These are phyloP conservation scores for Poecile atricapillus DNA, from an alignment of 2,113 vertebrate genomes.

Conservation along the genomic window DNA sequence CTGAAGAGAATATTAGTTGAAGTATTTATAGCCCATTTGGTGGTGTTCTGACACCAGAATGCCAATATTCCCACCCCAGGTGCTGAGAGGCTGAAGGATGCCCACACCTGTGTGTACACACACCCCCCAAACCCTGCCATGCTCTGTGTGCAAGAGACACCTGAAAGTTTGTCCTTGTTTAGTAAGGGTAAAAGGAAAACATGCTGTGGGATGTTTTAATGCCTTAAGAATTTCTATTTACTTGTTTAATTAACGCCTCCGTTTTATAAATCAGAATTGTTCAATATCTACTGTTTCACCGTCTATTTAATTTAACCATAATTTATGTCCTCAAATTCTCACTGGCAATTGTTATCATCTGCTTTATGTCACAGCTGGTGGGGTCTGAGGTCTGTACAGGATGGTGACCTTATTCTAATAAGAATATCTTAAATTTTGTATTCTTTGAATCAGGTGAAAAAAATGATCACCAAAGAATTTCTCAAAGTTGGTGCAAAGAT, in stretches of 20 bases:
- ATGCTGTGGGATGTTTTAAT: neutral
- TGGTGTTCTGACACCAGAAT: neutral
- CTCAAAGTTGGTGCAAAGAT: neutral
- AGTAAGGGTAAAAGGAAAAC: neutral
- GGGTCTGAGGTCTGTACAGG: neutral
- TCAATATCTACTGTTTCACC: neutral
- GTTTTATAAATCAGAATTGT: neutral
- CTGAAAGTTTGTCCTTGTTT: neutral
- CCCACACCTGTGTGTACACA: rapidly evolving
- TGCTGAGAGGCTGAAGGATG: neutral
- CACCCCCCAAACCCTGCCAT: neutral
- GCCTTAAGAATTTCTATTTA: neutral
- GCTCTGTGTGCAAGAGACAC: neutral
- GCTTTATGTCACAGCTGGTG: neutral
- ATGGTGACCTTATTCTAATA: neutral
- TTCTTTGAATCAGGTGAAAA: neutral
- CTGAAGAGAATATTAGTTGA: neutral
- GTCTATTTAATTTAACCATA: neutral
- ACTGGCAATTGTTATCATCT: neutral
- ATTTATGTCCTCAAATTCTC: neutral
- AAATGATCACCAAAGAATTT: neutral
- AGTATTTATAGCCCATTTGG: neutral
- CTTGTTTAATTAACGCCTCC: neutral
- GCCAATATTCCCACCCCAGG: neutral
- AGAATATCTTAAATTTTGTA: neutral